Base-by-base conservation (phyloP, 1,140 invertebrate genomes). In the Copidosoma floridanum region DNA sequence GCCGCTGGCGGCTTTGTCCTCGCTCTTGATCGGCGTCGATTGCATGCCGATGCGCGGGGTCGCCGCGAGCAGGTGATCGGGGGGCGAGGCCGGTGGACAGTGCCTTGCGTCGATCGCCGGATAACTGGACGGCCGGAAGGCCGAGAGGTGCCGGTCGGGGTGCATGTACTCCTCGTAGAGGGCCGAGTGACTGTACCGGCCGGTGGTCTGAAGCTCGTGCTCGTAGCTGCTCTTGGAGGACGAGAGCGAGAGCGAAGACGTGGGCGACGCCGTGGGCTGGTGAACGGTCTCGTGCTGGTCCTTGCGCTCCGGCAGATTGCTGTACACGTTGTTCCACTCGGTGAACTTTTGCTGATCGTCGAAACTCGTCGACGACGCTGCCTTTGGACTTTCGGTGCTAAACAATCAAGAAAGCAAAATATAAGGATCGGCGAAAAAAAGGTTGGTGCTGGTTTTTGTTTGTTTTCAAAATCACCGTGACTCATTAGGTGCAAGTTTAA, bases 291-390 rank as follows among this genome's bases (percentile, higher is more conserved):
- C 70, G 12, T 61, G 57, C 23, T 65, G 65, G 3, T 76, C 68
- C 1, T 73, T 71, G 6, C 60, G 50, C 2, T 65, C 64, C 2
- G 72, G 68, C 24, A 72, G 71, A 16, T 76, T 70, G 44, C 77
- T 81, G 46, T 80, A 80, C 59, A 77, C 72, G 51, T 81, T 81
- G 56, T 81, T 80, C 77, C 77, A 78, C 23, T 81, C 78, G 46
- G 79, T 77, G 38, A 81, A 78, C 43, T 71, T 78, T n/a, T 69
- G 69, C 53, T 80, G 79, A 16, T 81, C 79, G 41, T 80, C 79
- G 54, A 78, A 81, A 40, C 79, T 81, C 53, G 46, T 79, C 73
- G 64, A 69, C 16, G 58, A 61, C 5, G 53, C 74, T 1, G 68
- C 69, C 26, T 75, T 75, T 1, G 76, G 76, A 48, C 78, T 80